Evolutionary conservation across 2,113 vertebrate species (phyloP).

Genomic region (Seriola dumerili): DNA sequence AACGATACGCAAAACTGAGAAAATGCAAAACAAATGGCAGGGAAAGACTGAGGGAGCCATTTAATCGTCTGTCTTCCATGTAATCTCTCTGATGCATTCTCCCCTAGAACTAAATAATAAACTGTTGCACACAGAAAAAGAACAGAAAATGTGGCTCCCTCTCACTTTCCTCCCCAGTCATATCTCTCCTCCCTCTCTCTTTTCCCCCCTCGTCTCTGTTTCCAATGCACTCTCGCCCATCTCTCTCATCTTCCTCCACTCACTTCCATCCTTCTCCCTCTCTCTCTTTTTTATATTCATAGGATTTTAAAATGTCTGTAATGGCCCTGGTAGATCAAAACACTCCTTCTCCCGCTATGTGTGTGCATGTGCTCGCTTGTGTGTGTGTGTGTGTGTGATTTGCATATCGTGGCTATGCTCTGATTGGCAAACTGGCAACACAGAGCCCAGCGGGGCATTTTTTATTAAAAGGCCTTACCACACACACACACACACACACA

Average conservation of each 20-base stretch:
- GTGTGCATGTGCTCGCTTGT: constrained; percentile 24
- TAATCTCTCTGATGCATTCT: constrained; percentile 54
- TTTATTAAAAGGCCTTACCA: constrained; percentile 74
- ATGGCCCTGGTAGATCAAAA: constrained; percentile 82
- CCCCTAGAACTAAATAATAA: constrained; percentile 49
- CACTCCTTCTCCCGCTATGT: constrained; percentile 65
- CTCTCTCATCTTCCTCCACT: constrained; percentile 59
- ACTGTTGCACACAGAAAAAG: constrained; percentile 42
- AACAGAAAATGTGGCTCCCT: constrained; percentile 58
- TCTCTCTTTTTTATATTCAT: constrained; percentile 80
- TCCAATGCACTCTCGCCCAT: constrained; percentile 41
- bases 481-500: constrained; percentile 23
- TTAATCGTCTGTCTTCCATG: constrained; percentile 56
- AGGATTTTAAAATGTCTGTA: constrained; percentile 85
- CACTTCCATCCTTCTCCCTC: constrained; percentile 54
- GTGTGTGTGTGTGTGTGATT: constrained; percentile 48
- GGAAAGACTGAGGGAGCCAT: constrained; percentile 23
- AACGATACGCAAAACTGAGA: background rate
- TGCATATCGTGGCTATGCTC: constrained; percentile 79
- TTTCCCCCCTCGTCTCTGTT: constrained; percentile 5
- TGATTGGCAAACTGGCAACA: constrained; percentile 81
- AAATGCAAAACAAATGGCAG: constrained; percentile 14
- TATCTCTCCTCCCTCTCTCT: constrained; percentile 12
- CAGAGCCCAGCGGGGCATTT: constrained; percentile 76
- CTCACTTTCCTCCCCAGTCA: constrained; percentile 41